These are phyloP conservation scores for Mylabris phalerata DNA, from an alignment of 1,140 invertebrate genomes.

Conservation along the genomic window DNA sequence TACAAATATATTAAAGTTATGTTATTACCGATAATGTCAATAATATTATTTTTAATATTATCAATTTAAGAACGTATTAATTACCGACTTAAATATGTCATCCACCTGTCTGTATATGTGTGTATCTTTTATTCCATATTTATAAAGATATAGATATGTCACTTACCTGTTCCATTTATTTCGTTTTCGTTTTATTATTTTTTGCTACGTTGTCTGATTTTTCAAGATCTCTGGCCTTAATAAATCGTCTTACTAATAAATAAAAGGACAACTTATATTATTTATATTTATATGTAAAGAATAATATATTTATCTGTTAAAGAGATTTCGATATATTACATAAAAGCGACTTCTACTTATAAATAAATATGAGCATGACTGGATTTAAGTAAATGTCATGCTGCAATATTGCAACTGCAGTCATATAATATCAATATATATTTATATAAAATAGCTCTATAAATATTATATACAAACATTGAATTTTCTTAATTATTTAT, in stretches of 20 bases:
- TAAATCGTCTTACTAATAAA: constrained; percentile 12
- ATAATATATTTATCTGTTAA: constrained; percentile 16
- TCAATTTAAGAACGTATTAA: not conserved
- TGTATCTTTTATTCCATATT: too few relatives aligned
- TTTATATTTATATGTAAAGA: not conserved
- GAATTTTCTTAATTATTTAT: too few relatives aligned
- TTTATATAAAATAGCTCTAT: constrained; percentile 8
- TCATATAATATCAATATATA: constrained; percentile 9
- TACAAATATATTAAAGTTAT: too few relatives aligned
- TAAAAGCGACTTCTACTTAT: constrained; percentile 17
- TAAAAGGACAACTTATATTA: constrained; percentile 8
- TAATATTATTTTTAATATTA: too few relatives aligned
- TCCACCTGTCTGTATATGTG: not conserved
- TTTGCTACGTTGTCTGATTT: too few relatives aligned
- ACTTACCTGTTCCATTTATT: too few relatives aligned
- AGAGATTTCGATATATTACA: constrained; percentile 15
- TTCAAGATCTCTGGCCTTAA: not conserved
- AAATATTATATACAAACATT: not conserved
- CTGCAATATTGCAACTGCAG: constrained; percentile 15
- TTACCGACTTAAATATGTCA: constrained; percentile 3
- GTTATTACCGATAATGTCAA: too few relatives aligned
- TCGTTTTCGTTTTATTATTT: too few relatives aligned
- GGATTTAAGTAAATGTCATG: constrained; percentile 15
- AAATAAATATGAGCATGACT: constrained; percentile 17
- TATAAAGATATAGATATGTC: too few relatives aligned